These are phyloP conservation scores for Bombyx huttoni DNA, from an alignment of 2,888 invertebrate genomes.

Conservation along the genomic window DNA sequence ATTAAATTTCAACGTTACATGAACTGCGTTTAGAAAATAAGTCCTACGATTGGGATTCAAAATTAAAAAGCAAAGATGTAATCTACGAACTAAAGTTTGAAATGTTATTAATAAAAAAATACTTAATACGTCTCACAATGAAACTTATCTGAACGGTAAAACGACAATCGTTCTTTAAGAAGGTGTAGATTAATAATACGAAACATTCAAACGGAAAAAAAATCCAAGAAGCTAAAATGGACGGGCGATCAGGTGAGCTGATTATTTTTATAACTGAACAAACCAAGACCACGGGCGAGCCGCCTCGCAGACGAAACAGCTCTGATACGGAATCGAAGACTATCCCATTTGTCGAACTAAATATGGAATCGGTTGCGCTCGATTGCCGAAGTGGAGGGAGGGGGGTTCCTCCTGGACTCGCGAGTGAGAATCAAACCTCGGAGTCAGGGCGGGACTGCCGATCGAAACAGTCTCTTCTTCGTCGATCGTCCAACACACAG, in stretches of 20 bases:
- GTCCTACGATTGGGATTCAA: no score
- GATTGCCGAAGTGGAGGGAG: slow-evolving; percentile 13
- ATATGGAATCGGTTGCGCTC: slow-evolving; percentile 53
- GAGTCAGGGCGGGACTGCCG: slow-evolving; percentile 70
- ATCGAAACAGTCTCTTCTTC: slow-evolving; percentile 66
- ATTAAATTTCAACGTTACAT: no score
- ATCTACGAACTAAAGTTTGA: no score
- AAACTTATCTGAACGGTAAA: no score
- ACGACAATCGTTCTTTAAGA: no score
- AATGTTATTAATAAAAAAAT: no score
- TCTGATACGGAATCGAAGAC: slow-evolving; percentile 44
- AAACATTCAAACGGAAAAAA: slow-evolving; percentile 16
- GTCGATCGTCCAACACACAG: slow-evolving; percentile 58
- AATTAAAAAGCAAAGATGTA: no score
- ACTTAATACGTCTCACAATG: no score
- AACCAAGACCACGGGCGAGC: slow-evolving; percentile 31
- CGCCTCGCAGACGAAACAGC: slow-evolving; percentile 27
- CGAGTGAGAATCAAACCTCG: slow-evolving; percentile 40
- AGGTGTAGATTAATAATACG: background rate
- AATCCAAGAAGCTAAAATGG: slow-evolving; percentile 26
- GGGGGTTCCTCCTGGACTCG: slow-evolving; percentile 31
- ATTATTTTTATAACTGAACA: slow-evolving; percentile 46
- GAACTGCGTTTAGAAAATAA: no score
- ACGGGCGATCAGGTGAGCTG: slow-evolving; percentile 34
- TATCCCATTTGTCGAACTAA: slow-evolving; percentile 59